phyloP scores from a whole-genome alignment of 2,888 invertebrate genomes.

The Drosophila rellima region DNA sequence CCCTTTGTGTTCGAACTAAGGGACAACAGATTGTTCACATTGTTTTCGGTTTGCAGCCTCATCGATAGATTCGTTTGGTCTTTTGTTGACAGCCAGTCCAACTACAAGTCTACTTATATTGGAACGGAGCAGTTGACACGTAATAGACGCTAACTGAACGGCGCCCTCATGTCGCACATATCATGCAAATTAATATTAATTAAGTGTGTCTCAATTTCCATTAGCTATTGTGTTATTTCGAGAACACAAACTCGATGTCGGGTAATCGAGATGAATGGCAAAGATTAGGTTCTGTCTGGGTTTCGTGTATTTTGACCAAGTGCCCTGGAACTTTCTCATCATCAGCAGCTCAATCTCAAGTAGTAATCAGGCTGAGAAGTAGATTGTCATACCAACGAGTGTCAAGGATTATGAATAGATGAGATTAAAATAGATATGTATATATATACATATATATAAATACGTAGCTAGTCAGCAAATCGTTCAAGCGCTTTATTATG shows the following conservation, averaged over 20 bases:
- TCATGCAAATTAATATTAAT: slow-evolving; percentile 81
- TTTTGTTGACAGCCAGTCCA: slow-evolving; percentile 44
- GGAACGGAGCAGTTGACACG: slow-evolving; percentile 18
- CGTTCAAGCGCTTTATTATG: background rate
- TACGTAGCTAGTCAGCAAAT: background rate
- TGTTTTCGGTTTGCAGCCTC: slow-evolving; percentile 48
- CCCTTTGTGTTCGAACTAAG: background rate
- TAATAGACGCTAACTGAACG: slow-evolving; percentile 46
- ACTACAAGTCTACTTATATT: slow-evolving; percentile 1
- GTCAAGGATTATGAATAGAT: background rate
- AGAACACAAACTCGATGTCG: slow-evolving; percentile 7
- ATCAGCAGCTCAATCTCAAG: slow-evolving; percentile 15
- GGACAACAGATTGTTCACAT: slow-evolving; percentile 64
- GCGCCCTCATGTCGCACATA: slow-evolving; percentile 57
- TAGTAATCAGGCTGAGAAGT: slow-evolving; percentile 13
- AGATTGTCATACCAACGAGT: background rate
- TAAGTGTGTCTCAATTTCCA: slow-evolving; percentile 67
- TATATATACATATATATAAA: no score
- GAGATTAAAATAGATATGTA: background rate
- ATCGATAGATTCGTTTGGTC: slow-evolving; percentile 59
- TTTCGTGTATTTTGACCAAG: slow-evolving; percentile 4
- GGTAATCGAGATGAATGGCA: slow-evolving; percentile 43
- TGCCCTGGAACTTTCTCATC: background rate
- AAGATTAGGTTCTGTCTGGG: slow-evolving; percentile 35
- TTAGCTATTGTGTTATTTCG: slow-evolving; percentile 37